Evolutionary conservation across 2,888 invertebrate genomes (phyloP).

Genomic region (Seira musarum): DNA sequence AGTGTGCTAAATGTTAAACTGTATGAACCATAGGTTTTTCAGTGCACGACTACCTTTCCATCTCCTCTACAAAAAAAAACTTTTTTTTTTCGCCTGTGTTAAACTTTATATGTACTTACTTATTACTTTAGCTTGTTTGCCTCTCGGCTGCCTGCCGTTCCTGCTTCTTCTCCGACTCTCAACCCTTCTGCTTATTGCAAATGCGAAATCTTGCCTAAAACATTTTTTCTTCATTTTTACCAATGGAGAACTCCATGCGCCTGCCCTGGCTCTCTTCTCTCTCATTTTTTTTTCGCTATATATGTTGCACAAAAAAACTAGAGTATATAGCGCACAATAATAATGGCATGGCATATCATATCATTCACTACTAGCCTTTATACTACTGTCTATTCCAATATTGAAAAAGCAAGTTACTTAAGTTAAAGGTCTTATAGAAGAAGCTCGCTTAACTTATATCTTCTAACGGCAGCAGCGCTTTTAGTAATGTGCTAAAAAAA

Average conservation of each 20-base stretch:
- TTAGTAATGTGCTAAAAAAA: too few species aligned
- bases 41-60: constrained; percentile 39
- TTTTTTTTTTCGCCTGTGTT: constrained; percentile 26
- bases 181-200: constrained; percentile 28
- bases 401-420: too few species aligned
- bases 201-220: constrained; percentile 39
- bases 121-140: constrained; percentile 21
- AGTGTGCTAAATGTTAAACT: constrained; percentile 54
- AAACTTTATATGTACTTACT: constrained; percentile 17
- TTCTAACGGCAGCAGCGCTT: too few species aligned
- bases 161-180: neutral
- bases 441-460: too few species aligned
- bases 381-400: too few species aligned
- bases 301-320: too few species aligned
- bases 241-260: constrained; percentile 57
- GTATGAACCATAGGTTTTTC: constrained; percentile 46
- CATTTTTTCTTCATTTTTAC: constrained; percentile 49
- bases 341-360: too few species aligned
- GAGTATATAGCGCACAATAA: too few species aligned
- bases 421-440: too few species aligned
- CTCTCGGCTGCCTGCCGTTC: neutral
- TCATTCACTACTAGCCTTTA: too few species aligned
- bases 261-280: constrained; percentile 41
- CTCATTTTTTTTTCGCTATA: constrained; percentile 34
- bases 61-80: too few species aligned